Evolutionary conservation across 2,888 invertebrate genomes (phyloP).

Genomic region (Tipula unca): DNA sequence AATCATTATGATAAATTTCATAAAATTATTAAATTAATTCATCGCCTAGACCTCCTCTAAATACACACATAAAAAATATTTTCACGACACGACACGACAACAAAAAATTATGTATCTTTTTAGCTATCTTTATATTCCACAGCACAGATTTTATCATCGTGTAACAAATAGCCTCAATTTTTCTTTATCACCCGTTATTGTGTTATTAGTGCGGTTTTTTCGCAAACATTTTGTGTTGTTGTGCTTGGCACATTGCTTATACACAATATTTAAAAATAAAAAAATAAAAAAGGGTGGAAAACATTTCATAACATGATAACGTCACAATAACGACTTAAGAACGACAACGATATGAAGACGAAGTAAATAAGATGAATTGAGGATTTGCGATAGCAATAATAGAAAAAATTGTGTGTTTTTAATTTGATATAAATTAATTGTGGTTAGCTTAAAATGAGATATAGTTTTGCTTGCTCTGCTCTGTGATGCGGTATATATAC

Average conservation of each 20-base stretch:
- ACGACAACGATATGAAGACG: neutral
- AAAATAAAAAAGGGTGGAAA: neutral
- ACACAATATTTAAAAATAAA: neutral
- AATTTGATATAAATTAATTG: conserved; percentile 14
- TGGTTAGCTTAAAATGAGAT: conserved; percentile 14
- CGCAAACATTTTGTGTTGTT: neutral
- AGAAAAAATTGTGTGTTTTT: conserved; percentile 14
- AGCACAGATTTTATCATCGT: neutral
- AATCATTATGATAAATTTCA: neutral
- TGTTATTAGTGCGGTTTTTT: neutral
- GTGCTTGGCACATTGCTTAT: neutral
- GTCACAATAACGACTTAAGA: neutral
- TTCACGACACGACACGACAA: neutral
- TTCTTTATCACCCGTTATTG: neutral
- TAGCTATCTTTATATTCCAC: neutral
- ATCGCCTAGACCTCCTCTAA: neutral
- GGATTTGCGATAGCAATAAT: neutral
- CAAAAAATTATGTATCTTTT: neutral
- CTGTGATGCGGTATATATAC: neutral
- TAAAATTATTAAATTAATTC: neutral
- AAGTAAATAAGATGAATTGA: neutral
- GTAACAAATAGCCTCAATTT: neutral
- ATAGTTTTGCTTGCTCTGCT: neutral
- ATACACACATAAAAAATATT: neutral
- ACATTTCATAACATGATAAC: neutral